Evolutionary conservation across 2,113 vertebrate species (phyloP).

Genomic region (Passer domesticus): DNA sequence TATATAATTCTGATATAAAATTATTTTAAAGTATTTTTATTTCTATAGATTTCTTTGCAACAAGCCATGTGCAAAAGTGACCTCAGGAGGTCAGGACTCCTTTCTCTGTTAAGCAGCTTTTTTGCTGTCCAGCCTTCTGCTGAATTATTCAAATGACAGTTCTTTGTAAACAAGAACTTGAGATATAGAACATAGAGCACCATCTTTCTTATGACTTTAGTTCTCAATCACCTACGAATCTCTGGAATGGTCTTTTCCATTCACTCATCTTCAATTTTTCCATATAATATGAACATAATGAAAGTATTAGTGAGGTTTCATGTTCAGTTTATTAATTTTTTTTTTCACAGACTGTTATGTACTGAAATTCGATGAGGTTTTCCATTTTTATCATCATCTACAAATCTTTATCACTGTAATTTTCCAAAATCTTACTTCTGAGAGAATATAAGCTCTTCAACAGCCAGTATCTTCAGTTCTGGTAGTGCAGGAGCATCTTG

Average conservation of each 20-base stretch:
- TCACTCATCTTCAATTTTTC: background rate
- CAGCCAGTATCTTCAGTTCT: background rate
- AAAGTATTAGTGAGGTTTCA: background rate
- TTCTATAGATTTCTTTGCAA: background rate
- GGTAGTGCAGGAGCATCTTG: background rate
- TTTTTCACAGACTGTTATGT: background rate
- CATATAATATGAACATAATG: background rate
- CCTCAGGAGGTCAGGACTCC: background rate
- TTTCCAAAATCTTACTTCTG: background rate
- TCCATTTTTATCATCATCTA: background rate
- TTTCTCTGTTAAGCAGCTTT: background rate
- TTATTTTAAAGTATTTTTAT: background rate
- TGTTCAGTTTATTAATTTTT: background rate
- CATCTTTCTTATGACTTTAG: background rate
- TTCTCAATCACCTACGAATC: background rate
- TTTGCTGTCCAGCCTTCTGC: background rate
- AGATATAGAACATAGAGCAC: background rate
- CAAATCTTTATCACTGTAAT: background rate
- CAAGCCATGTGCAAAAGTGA: background rate
- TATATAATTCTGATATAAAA: background rate
- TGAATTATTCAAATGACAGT: background rate
- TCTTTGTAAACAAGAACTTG: background rate
- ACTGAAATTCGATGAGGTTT: background rate
- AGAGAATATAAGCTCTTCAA: background rate
- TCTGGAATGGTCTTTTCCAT: background rate